Conservation (phyloP, 2,797 vertebrate genomes). For the Podarcis lilfordi region DNA sequence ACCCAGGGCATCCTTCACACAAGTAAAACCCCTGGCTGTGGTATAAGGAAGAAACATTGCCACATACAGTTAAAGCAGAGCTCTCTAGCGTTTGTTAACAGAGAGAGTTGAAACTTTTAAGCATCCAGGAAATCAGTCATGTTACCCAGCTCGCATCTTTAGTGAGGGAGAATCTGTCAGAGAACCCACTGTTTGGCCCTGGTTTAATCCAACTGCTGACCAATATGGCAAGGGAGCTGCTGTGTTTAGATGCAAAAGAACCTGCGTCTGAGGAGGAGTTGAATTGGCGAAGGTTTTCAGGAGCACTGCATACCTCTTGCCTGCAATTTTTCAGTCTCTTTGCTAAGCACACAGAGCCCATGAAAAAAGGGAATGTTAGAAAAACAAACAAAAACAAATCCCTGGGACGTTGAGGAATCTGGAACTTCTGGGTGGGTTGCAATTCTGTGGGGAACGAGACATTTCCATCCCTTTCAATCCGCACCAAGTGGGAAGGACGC, state of each 20-base stretch:
- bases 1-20: too few species aligned
- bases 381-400: not conserved
- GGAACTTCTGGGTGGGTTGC: constrained; percentile 42
- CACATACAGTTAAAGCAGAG: too few species aligned
- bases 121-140: too few species aligned
- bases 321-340: not conserved
- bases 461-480: constrained; percentile 45
- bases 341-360: not conserved
- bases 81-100: too few species aligned
- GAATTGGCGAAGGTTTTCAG: not conserved
- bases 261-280: too few species aligned
- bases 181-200: too few species aligned
- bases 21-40: too few species aligned
- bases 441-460: constrained; percentile 17
- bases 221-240: not conserved
- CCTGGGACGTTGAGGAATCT: not conserved
- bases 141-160: too few species aligned
- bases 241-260: not conserved
- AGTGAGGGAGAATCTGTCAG: too few species aligned
- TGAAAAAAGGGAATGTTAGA: not conserved
- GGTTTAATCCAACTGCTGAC: not conserved
- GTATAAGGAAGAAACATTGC: too few species aligned
- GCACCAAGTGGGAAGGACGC: constrained; percentile 40
- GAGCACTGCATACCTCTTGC: not conserved
- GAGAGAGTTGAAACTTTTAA: too few species aligned